A percentile compares a stretch with the other conserved stretches of the same genome.
Conservation (phyloP, 2,888 invertebrate genomes). For the Fragum whitleyi region DNA sequence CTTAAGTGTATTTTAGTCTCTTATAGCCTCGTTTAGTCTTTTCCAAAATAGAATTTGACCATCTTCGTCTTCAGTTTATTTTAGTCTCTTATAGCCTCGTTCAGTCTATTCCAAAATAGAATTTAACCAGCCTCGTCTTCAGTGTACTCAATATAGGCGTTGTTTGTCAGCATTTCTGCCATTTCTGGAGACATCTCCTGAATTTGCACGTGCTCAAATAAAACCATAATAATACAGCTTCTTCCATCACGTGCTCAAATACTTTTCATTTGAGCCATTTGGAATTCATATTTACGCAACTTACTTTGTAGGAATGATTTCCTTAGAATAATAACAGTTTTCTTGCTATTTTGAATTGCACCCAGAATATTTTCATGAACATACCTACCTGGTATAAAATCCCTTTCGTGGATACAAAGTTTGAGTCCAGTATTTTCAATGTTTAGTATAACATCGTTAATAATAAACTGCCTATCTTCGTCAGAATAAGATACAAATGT, state of each 20-base stretch:
- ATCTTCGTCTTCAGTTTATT: not conserved
- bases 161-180: not conserved
- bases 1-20: no score
- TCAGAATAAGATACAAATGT: conserved; percentile 61
- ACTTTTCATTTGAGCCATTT: conserved; percentile 65
- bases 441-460: conserved; percentile 20
- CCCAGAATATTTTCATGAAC: conserved; percentile 65
- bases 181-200: conserved; percentile 3
- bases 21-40: not conserved
- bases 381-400: conserved; percentile 58
- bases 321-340: conserved; percentile 64
- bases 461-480: conserved; percentile 40
- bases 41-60: conserved; percentile 7
- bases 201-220: not conserved
- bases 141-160: conserved; percentile 7
- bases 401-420: conserved; percentile 66
- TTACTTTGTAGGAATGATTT: conserved; percentile 56
- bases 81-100: no score
- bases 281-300: conserved; percentile 71
- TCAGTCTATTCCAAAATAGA: no score
- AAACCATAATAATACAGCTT: not conserved
- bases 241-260: conserved; percentile 36
- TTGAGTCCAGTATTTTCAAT: conserved; percentile 37
- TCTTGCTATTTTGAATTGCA: conserved; percentile 65
- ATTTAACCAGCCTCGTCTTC: no score